A percentile compares a stretch with the other conserved stretches of the same genome.
Evolutionary conservation across 2,113 vertebrate genomes (phyloP).

Genomic region (Cheilinus undulatus): DNA sequence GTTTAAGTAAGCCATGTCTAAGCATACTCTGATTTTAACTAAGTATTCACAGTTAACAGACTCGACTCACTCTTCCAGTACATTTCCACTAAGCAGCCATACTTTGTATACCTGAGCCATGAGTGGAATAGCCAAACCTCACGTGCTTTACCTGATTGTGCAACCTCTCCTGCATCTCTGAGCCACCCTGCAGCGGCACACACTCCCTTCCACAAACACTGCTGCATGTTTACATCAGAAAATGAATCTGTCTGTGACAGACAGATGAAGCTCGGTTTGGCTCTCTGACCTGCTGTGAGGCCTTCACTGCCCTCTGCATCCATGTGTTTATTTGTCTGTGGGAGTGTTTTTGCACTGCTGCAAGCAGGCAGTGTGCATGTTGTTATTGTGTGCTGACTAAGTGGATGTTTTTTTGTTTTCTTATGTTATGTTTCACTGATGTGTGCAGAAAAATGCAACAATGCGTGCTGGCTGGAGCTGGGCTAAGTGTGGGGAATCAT

Average conservation of each 20-base stretch:
- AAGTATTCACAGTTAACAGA: background rate
- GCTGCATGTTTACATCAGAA: constrained; percentile 42
- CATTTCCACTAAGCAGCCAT: constrained; percentile 18
- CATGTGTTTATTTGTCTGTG: constrained; percentile 38
- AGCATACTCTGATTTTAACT: background rate
- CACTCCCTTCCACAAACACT: background rate
- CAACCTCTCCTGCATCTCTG: constrained; percentile 21
- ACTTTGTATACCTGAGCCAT: constrained; percentile 45
- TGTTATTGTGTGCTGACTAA: background rate
- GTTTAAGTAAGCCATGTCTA: too few relatives aligned
- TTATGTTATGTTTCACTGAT: background rate
- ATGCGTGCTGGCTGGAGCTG: background rate
- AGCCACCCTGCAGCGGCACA: background rate
- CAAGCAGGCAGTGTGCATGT: constrained; percentile 6
- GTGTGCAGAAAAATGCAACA: background rate
- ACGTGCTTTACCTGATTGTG: constrained; percentile 25
- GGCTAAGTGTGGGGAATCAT: background rate
- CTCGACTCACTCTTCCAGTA: constrained; percentile 13
- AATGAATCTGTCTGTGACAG: constrained; percentile 20
- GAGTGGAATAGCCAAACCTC: constrained; percentile 38
- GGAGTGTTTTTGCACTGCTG: constrained; percentile 2
- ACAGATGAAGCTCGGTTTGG: constrained; percentile 1
- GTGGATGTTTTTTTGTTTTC: background rate
- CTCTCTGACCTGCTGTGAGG: constrained; percentile 1
- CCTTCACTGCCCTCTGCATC: background rate